Conservation (phyloP, 2,113 vertebrate species). For the Cyanistes caeruleus region DNA sequence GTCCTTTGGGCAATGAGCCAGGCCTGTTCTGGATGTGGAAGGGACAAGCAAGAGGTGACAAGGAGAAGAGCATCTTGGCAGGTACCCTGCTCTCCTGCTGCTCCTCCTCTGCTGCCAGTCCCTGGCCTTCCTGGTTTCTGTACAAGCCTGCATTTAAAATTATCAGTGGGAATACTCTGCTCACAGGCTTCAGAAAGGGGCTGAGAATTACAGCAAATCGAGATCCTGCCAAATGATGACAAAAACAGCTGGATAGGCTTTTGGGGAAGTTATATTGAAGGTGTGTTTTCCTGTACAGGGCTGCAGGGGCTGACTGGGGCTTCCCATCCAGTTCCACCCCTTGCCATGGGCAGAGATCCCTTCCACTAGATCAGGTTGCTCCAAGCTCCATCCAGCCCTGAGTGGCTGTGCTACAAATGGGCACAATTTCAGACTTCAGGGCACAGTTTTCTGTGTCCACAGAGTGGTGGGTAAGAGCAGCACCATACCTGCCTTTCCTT, state of each 20-base stretch:
- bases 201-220: neutral
- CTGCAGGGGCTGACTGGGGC: neutral
- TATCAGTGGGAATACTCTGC: neutral
- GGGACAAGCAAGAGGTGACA: neutral
- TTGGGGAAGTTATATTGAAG: neutral
- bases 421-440: neutral
- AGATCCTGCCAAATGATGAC: neutral
- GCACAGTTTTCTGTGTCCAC: neutral
- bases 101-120: neutral
- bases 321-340: neutral
- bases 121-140: neutral
- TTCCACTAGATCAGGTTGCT: neutral
- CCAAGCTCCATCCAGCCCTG: neutral
- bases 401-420: neutral
- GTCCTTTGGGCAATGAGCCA: neutral
- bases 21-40: neutral
- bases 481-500: neutral
- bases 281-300: neutral
- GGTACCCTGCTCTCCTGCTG: neutral
- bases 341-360: neutral
- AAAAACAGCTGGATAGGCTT: neutral
- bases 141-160: neutral
- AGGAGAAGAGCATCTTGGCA: neutral
- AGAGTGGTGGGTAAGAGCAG: neutral
- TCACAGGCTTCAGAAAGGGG: neutral